Percentiles rank a stretch among this genome's conserved stretches.
Evolutionary conservation across 2,797 vertebrate species (phyloP).

Genomic region (Tympanoctomys barrerae): DNA sequence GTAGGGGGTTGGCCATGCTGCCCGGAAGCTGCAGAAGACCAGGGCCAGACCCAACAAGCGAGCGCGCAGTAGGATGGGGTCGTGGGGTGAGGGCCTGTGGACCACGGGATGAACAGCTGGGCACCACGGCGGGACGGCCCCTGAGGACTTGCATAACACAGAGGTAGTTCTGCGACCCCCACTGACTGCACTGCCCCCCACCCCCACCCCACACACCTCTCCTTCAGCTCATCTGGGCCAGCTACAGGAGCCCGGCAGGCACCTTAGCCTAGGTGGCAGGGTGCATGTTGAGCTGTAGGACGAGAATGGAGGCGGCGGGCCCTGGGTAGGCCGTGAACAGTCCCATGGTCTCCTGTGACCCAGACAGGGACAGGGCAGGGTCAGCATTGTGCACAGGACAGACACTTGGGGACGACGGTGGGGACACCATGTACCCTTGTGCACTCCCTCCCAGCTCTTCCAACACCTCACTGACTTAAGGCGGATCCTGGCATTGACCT

Average conservation of each 20-base stretch:
- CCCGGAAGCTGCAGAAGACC: slow-evolving; percentile 62
- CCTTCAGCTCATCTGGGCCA: neutral
- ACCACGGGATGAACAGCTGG: neutral
- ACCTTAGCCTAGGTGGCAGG: neutral
- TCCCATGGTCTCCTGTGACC: neutral
- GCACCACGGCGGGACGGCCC: neutral
- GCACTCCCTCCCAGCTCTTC: neutral
- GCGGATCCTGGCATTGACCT: neutral
- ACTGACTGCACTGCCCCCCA: neutral
- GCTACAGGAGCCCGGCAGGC: neutral
- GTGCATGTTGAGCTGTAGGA: neutral
- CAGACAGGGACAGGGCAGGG: neutral
- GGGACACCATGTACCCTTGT: neutral
- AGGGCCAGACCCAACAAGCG: slow-evolving; percentile 56
- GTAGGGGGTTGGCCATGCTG: slow-evolving; percentile 73
- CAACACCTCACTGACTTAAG: neutral
- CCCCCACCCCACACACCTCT: neutral
- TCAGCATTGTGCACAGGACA: neutral
- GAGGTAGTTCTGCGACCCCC: neutral
- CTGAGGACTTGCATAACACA: neutral
- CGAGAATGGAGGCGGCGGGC: neutral
- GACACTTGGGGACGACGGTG: neutral
- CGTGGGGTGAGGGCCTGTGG: neutral
- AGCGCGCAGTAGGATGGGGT: slow-evolving; percentile 59
- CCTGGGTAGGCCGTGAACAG: neutral